Evolutionary conservation across 1,140 invertebrate species (phyloP), one percentile per base, ranked within the genome.

Genomic region (Thaumetopoea pityocampa): DNA sequence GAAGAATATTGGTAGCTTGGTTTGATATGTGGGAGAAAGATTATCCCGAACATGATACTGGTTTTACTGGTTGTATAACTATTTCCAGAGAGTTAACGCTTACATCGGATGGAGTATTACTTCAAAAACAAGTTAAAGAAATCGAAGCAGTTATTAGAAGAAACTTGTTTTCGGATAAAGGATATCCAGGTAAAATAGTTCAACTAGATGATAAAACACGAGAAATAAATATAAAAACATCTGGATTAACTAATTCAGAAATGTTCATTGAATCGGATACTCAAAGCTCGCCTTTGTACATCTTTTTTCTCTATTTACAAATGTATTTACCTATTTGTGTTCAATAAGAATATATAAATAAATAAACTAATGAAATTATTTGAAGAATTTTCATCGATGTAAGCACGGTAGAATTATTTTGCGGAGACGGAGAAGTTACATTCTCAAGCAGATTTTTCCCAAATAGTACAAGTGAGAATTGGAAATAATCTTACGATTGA

Each of bases 321-420:
- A 6, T 44, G 49, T 4, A 15, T 11, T 17, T 55, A 1, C 36
- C 80, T 0, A 42, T 72, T 18, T 63, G 76, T 6, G 71, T 67
- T 23, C 72, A 73, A 7, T 16, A 49, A 2, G 69, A 77, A 19
- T 67, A 62, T 5, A 14, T 72, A 4, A 59, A 77, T 1, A 59
- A 4, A 63, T 74, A 5, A 23, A 36, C 5, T 83, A 67, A 63
- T 8, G 32, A 55, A 26, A 37, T 85, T 2, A 33, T 40, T 14
- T 58, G 63, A 46, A 62, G 38, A 15, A 55, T 74, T 6, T 78
- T 55, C 27, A 42, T 84, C 5, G 82, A 85, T 36, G 58, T 67
- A 1, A 84, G 80, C 46, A 83, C 82, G 0, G 64, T 85, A 24
- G 82, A 85, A 51, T 16, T 84, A 16, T 83, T 84, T 33, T 76